Evolutionary conservation across 1,140 invertebrate genomes (phyloP).

Genomic region (Drosophila nigrodunni): DNA sequence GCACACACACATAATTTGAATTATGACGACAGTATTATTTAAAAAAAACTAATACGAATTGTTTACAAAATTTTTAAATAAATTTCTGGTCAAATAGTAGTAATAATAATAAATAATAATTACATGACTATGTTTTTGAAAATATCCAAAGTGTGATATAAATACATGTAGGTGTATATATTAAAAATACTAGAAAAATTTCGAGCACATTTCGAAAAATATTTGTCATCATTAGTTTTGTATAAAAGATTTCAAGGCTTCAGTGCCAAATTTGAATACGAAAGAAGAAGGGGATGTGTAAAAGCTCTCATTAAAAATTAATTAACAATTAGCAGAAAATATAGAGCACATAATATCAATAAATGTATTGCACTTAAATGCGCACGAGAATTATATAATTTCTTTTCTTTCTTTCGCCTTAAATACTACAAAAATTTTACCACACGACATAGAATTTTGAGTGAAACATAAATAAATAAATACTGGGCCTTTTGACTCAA

Average conservation of each 20-base stretch:
- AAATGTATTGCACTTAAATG: slow-evolving; percentile 73
- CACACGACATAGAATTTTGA: slow-evolving; percentile 42
- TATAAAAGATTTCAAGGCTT: slow-evolving; percentile 33
- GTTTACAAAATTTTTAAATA: slow-evolving; percentile 24
- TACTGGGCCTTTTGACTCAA: slow-evolving; percentile 58
- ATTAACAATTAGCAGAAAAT: slow-evolving; percentile 75
- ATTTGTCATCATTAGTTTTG: slow-evolving; percentile 47
- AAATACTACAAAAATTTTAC: slow-evolving; percentile 42
- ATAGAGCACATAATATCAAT: slow-evolving; percentile 71
- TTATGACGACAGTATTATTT: slow-evolving; percentile 5
- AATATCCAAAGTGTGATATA: slow-evolving; percentile 45
- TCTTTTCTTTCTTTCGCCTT: slow-evolving; percentile 37
- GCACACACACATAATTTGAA: not conserved
- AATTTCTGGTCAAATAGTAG: slow-evolving; percentile 13
- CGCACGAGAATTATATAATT: slow-evolving; percentile 61
- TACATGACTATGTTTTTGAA: slow-evolving; percentile 32
- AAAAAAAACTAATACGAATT: slow-evolving; percentile 12
- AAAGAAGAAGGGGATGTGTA: not conserved
- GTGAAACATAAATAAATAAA: slow-evolving; percentile 37
- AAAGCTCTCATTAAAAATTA: slow-evolving; percentile 78
- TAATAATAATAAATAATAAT: slow-evolving; percentile 52
- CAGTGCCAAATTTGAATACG: not conserved
- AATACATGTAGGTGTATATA: slow-evolving; percentile 7
- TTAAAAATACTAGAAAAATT: slow-evolving; percentile 67
- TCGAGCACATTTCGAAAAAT: slow-evolving; percentile 65